These are phyloP conservation scores for Hyles euphorbiae DNA, from an alignment of 1,140 invertebrate species.

Conservation along the genomic window DNA sequence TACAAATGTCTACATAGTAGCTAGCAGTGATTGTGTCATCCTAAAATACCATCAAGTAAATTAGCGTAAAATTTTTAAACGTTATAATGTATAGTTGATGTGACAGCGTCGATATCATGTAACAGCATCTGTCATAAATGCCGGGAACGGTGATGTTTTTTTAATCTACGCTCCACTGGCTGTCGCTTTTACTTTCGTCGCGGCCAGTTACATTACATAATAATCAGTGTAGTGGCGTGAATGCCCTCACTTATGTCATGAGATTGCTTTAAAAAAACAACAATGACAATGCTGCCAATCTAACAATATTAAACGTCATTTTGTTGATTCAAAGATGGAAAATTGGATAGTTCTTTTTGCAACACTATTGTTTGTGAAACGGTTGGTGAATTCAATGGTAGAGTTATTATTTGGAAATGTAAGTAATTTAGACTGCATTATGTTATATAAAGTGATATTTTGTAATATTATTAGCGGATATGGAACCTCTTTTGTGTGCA, in stretches of 20 bases:
- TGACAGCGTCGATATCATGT: no score
- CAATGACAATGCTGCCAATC: background rate
- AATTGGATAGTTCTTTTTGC: background rate
- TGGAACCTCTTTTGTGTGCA: no score
- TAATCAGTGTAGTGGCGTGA: conserved; percentile 35
- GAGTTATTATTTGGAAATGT: no score
- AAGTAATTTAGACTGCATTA: no score
- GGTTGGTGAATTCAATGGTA: background rate
- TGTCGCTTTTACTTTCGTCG: conserved; percentile 48
- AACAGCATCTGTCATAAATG: conserved; percentile 16
- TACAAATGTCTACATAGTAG: no score
- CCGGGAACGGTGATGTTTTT: conserved; percentile 22
- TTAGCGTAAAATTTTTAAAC: no score
- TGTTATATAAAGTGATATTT: no score
- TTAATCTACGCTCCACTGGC: conserved; percentile 34
- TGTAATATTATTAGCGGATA: no score
- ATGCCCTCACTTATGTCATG: conserved; percentile 30
- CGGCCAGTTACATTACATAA: conserved; percentile 40
- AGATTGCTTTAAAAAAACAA: conserved; percentile 17
- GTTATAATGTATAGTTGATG: no score
- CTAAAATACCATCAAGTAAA: no score
- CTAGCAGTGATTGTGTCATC: no score
- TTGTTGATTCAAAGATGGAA: background rate
- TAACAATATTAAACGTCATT: background rate
- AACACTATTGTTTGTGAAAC: no score